Base-by-base conservation (phyloP, 2,888 invertebrate genomes). In the Camptogramma bilineatum region DNA sequence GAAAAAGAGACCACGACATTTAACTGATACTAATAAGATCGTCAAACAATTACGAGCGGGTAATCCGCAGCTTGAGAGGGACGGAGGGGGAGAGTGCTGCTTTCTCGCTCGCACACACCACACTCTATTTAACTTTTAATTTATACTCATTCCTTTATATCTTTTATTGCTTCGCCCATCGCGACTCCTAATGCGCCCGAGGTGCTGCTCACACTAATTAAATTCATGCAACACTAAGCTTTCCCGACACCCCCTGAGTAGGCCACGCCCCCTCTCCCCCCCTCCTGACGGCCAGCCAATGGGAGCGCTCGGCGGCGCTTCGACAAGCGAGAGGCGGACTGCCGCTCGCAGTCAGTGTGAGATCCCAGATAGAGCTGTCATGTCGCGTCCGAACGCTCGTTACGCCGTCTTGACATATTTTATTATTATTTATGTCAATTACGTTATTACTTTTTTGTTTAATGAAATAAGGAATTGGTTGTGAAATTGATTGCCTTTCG, bases 91-190 rank as follows among this genome's bases (percentile, higher is more conserved):
- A 60, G 69, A 57, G 63, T 53, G 39, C 44, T 19, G 48, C 70
- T 2, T 18, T 85, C 84, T 80, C 86, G 63, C 82, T 86, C 83
- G 62, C 78, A 65, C 87, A 68, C 82, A 73, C 82, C 73, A 76
- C 82, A 75, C 81, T 90, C 92, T 93, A 91, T 93, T 93, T 93
- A 93, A 93, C 92, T 93, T 92, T 93, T 93, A 92, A 93, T 93
- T 93, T 93, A 93, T 93, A 92, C 92, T 93, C 92, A 93, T 93
- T 92, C 92, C 93, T 93, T 93, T 93, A 93, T 93, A 93, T 92
- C 92, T 93, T 93, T 93, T 93, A 93, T 93, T 93, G 93, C 92
- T 91, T 91, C 91, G 89, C 92, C 92, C 93, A 90, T 91, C 88
- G 92, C 91, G 90, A 85, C 91, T 92, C 91, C 92, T 93, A 93